Evolutionary conservation across 2,797 vertebrate genomes (phyloP), one percentile per base, ranked within the genome.

Genomic region (Botia kubotai): DNA sequence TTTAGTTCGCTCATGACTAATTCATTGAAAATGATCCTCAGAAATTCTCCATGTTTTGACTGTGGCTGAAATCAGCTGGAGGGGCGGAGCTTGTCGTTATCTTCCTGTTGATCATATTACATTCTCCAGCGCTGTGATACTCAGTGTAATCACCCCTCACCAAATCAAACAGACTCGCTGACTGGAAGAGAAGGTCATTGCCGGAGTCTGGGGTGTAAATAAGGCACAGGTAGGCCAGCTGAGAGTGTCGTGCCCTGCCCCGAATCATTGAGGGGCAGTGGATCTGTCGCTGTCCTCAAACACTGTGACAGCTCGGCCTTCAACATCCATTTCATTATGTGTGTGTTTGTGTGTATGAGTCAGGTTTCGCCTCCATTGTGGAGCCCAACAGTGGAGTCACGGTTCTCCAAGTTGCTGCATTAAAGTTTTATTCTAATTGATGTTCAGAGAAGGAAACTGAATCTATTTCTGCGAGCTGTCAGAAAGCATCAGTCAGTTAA

Each of bases 401-500:
- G 84, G 82, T 86, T 87, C 88, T 87, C 85, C 84, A 91, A 90
- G 89, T 90, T 76, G 88, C 88, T 71, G 89, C 87, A 91, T 94
- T 92, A 93, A 91, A 91, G 87, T 88, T 80, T 75, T 75, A 86
- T 85, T 86, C 89, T 94, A 94, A 94, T 94, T 93, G 90, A 92
- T 90, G 87, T 87, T 91, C 89, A 88, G 87, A 86, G 85, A 90
- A 92, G 90, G 90, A 90, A 93, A 92, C 91, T 87, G 89, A 87
- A 90, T 90, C 83, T 84, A 90, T 90, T 85, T 83, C 90, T 89
- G 88, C 58, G 57, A 90, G 90, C 91, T 89, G 90, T 94, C 93
- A 92, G 88, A 92, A 91, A 88, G 89, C 91, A 94, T 94, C 92
- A 92, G 91, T 93, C 92, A 92, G 92, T 92, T 92, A 92, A 93